phyloP scores from a whole-genome alignment of 2,888 invertebrate species.

The Scaptomyza caliginosa region DNA sequence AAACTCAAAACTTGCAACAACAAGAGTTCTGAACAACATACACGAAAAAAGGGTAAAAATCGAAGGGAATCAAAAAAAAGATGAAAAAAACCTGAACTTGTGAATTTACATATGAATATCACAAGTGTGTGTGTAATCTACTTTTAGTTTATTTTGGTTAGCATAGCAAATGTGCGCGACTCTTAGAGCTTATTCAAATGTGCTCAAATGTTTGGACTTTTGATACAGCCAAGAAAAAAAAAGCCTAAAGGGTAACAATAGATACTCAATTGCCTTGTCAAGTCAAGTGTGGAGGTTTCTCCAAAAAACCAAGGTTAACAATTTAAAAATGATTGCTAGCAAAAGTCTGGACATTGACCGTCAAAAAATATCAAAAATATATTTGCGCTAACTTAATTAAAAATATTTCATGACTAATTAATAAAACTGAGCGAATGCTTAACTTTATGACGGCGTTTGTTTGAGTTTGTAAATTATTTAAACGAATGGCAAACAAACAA shows the following conservation, averaged over 20 bases:
- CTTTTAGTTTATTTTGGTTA: slow-evolving; percentile 34
- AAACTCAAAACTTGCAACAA: slow-evolving; percentile 41
- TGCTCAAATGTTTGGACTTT: slow-evolving; percentile 52
- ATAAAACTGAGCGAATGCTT: neutral
- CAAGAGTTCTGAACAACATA: slow-evolving; percentile 15
- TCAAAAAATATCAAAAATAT: neutral
- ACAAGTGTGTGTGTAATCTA: slow-evolving; percentile 11
- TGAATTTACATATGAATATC: slow-evolving; percentile 64
- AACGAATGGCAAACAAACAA: slow-evolving; percentile 58
- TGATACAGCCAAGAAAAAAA: slow-evolving; percentile 44
- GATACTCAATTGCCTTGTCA: neutral
- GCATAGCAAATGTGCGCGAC: slow-evolving; percentile 67
- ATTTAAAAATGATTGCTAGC: no score
- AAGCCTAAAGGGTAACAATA: neutral
- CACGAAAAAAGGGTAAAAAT: slow-evolving; percentile 31
- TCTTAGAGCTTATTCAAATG: slow-evolving; percentile 65
- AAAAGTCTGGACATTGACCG: no score
- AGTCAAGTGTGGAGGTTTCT: neutral
- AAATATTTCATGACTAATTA: neutral
- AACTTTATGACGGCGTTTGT: neutral
- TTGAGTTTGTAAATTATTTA: slow-evolving; percentile 59
- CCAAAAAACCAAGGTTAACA: neutral
- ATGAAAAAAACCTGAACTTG: slow-evolving; percentile 23
- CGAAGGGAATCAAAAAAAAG: neutral
- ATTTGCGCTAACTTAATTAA: neutral